Conservation (phyloP, 2,797 vertebrate species). For the Lithobates pipiens region DNA sequence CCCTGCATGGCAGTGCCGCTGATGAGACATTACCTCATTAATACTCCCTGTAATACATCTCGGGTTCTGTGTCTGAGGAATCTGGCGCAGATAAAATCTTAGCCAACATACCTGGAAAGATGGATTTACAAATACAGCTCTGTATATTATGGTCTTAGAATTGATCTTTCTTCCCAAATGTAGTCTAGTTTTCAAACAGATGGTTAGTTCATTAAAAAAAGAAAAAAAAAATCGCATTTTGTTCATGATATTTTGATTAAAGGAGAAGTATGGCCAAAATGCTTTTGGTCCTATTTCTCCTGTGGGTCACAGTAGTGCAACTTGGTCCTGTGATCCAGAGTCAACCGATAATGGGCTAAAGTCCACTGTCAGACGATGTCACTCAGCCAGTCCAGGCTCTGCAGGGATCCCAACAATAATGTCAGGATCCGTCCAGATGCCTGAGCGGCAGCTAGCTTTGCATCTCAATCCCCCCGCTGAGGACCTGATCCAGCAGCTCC, state of each 20-base stretch:
- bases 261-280: too few relatives aligned
- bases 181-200: neutral
- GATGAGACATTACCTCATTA: slow-evolving; percentile 41
- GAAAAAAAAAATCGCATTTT: neutral
- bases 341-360: too few relatives aligned
- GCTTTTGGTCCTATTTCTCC: too few relatives aligned
- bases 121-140: neutral
- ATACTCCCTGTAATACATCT: slow-evolving; percentile 6
- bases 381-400: too few relatives aligned
- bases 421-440: too few relatives aligned
- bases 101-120: slow-evolving; percentile 11
- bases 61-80: slow-evolving; percentile 1
- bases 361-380: too few relatives aligned
- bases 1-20: slow-evolving; percentile 11
- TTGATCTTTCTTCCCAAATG: neutral
- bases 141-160: neutral
- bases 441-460: too few relatives aligned
- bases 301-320: too few relatives aligned
- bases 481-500: too few relatives aligned
- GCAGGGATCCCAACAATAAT: too few relatives aligned
- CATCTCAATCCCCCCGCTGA: too few relatives aligned
- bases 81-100: slow-evolving; percentile 1
- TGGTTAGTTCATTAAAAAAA: slow-evolving; percentile 8
- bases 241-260: neutral
- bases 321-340: too few relatives aligned